phyloP scores from a whole-genome alignment of 2,797 vertebrate genomes.

The Kryptolebias ocellatus region DNA sequence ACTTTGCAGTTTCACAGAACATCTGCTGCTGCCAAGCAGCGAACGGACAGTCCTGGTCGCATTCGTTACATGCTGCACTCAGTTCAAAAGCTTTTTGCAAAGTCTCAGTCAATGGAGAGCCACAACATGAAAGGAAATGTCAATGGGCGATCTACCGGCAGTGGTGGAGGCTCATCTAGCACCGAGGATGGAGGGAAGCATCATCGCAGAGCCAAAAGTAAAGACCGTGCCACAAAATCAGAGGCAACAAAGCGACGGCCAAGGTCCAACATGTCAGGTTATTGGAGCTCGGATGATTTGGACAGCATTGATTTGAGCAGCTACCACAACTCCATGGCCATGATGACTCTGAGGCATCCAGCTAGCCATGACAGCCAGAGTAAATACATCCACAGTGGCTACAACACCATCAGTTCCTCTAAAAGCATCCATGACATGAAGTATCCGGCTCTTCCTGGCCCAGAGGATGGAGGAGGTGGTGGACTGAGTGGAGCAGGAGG shows the following conservation, averaged over 20 bases:
- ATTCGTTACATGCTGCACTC: constrained; percentile 98
- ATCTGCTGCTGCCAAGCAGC: constrained; percentile 86
- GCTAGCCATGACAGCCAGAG: constrained; percentile 69
- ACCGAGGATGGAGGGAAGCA: constrained; percentile 89
- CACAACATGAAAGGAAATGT: constrained; percentile 88
- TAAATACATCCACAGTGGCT: constrained; percentile 94
- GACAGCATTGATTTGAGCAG: constrained; percentile 92
- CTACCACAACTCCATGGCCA: constrained; percentile 88
- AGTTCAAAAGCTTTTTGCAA: constrained; percentile 97
- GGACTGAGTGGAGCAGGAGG: constrained; percentile 77
- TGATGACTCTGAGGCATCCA: constrained; percentile 92
- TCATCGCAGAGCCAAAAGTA: constrained; percentile 94
- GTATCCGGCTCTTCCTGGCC: constrained; percentile 79
- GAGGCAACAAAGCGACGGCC: constrained; percentile 91
- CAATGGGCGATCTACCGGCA: constrained; percentile 86
- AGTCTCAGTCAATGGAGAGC: constrained; percentile 95
- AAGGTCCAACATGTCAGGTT: constrained; percentile 96
- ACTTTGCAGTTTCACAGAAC: constrained; percentile 95
- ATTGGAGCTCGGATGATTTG: constrained; percentile 99
- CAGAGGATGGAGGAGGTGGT: constrained; percentile 78
- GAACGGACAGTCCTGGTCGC: constrained; percentile 95
- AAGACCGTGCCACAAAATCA: constrained; percentile 91
- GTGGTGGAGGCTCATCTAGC: constrained; percentile 82
- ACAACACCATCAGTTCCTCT: constrained; percentile 95
- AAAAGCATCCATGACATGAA: constrained; percentile 96